Conservation (phyloP, 2,797 vertebrate species). For the Rhabdophis nuchalis region DNA sequence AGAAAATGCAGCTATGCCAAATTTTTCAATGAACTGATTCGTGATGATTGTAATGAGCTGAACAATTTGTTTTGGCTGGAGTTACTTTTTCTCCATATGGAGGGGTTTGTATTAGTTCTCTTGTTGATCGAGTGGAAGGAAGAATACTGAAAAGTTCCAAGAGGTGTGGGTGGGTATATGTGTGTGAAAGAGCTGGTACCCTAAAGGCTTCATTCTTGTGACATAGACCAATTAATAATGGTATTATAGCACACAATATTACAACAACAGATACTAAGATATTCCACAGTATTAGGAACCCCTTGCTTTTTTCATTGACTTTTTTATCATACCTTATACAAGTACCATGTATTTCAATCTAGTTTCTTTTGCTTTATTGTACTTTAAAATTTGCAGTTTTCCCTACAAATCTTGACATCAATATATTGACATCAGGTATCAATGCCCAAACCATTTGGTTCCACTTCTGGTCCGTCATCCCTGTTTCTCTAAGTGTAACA, state of each 20-base stretch:
- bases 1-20: slow-evolving; percentile 62
- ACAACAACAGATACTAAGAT: slow-evolving; percentile 50
- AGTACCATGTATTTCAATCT: not conserved
- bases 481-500: not conserved
- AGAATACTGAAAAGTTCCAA: slow-evolving; percentile 54
- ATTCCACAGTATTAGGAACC: not conserved
- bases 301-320: not conserved
- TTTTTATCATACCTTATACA: not conserved
- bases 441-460: not conserved
- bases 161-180: slow-evolving; percentile 46
- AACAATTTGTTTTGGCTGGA: slow-evolving; percentile 79
- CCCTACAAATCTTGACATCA: not conserved
- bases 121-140: slow-evolving; percentile 70
- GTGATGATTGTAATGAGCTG: slow-evolving; percentile 72
- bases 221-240: slow-evolving; percentile 33
- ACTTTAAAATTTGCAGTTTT: not conserved
- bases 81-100: slow-evolving; percentile 75
- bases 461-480: not conserved
- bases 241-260: slow-evolving; percentile 25
- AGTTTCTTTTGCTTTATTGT: not conserved
- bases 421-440: not conserved
- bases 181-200: slow-evolving; percentile 1
- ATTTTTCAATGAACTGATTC: slow-evolving; percentile 68
- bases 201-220: slow-evolving; percentile 26
- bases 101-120: slow-evolving; percentile 69